These are phyloP conservation scores for Micromussa lordhowensis DNA, from an alignment of 92 coral and sea anemone species.

Conservation along the genomic window DNA sequence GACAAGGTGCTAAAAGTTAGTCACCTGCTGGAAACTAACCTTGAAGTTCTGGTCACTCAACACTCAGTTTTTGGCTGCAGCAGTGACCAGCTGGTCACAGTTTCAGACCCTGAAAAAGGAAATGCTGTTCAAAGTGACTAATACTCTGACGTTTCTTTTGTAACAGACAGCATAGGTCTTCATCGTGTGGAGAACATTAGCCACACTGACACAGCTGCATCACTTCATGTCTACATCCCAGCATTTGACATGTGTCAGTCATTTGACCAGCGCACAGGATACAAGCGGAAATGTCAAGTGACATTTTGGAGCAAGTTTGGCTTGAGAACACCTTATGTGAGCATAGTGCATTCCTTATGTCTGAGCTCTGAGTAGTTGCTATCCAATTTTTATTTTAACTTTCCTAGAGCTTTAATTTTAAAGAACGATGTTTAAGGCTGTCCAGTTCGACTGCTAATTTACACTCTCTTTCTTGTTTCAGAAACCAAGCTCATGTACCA, in stretches of 20 bases:
- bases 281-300: constrained; percentile 79
- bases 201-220: constrained; percentile 86
- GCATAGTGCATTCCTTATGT: constrained; percentile 1
- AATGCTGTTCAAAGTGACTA: too few relatives aligned
- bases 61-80: too few relatives aligned
- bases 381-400: not conserved
- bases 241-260: constrained; percentile 94
- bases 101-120: too few relatives aligned
- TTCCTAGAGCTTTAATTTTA: too few relatives aligned
- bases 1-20: too few relatives aligned
- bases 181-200: constrained; percentile 93
- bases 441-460: not conserved
- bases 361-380: not conserved
- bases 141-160: not conserved
- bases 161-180: constrained; percentile 85
- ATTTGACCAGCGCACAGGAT: constrained; percentile 97
- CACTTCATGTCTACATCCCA: constrained; percentile 93
- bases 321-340: constrained; percentile 78
- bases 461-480: constrained; percentile 15
- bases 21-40: too few relatives aligned
- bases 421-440: too few relatives aligned
- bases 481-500: constrained; percentile 39
- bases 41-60: too few relatives aligned
- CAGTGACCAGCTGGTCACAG: too few relatives aligned
- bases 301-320: constrained; percentile 97